These are phyloP conservation scores for Misgurnus mizolepis DNA, from an alignment of 2,113 vertebrate genomes.

Conservation along the genomic window DNA sequence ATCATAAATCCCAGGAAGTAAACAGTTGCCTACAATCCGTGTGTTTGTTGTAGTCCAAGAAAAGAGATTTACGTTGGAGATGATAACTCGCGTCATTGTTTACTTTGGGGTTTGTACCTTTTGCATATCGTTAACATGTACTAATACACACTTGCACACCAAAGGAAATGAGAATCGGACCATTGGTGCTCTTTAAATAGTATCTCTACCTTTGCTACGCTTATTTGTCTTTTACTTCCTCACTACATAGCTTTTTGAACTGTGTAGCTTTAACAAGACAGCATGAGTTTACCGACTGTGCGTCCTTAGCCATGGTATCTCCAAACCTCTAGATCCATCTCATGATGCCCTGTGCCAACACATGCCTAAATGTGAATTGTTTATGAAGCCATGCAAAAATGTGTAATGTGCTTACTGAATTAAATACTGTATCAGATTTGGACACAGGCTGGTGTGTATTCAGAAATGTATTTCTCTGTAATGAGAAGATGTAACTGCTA, in stretches of 20 bases:
- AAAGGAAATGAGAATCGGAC: too few relatives aligned
- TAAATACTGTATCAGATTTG: conserved; percentile 11
- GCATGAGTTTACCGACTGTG: conserved; percentile 41
- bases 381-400: conserved; percentile 31
- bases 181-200: too few relatives aligned
- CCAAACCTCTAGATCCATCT: background rate
- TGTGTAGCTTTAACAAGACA: conserved; percentile 22
- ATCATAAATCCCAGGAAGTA: too few relatives aligned
- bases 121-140: too few relatives aligned
- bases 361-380: conserved; percentile 17
- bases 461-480: conserved; percentile 8
- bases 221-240: conserved; percentile 12
- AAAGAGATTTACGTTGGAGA: too few relatives aligned
- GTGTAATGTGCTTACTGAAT: conserved; percentile 12
- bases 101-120: too few relatives aligned
- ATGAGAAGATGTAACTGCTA: conserved; percentile 10
- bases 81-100: too few relatives aligned
- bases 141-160: too few relatives aligned
- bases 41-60: too few relatives aligned
- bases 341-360: conserved; percentile 12
- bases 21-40: too few relatives aligned
- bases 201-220: background rate
- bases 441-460: conserved; percentile 24
- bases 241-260: conserved; percentile 7
- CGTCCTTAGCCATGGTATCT: conserved; percentile 11